Evolutionary conservation across 2,888 invertebrate species (phyloP), one percentile per base, ranked within the genome.

Genomic region (Drosophila sordidula): DNA sequence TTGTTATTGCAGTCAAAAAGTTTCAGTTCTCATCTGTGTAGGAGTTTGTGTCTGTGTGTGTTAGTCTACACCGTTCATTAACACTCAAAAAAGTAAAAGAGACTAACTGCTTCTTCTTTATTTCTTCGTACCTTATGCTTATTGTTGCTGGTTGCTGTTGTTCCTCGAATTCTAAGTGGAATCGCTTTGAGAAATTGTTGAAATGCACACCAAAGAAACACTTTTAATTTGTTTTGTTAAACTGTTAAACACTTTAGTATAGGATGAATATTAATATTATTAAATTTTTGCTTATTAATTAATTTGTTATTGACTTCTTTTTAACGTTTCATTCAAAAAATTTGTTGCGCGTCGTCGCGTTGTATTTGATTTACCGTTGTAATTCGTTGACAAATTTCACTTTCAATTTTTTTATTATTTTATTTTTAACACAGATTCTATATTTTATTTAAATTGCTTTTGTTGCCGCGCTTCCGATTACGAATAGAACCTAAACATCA

Each of bases 181-280:
- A 52, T 78, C 74, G 74, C 45, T 80, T 51, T 52, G 6, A 34
- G 25, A 58, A 68, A 75, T 59, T 47, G 47, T 61, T 68, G 51
- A 52, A 42, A 63, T 59, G 70, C 64, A 78, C 79, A 64, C 55
- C 55, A 70, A 67, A 66, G 68, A 47, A 85, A 87, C 87, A 78
- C 86, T 75, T 78, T 78, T 66, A 50, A 66, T 78, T 62, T 38
- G 46, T 68, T 51, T 50, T 63, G 63, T 74, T 82, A 59, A 81
- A 88, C 82, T 83, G 87, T 83, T 83, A 83, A 71, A 51, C 82
- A 83, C 89, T 88, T 74, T 73, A 70, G 83, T 66, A 46, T 72
- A 82, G 68, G 64, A 44, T 78, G 69, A 78, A 85, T 85, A 54
- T 65, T 56, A 45, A 18, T 49, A n/a, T 52, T 46, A 44, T 56